phyloP scores from a whole-genome alignment of 1,140 invertebrate species.

The Mercenaria mercenaria region DNA sequence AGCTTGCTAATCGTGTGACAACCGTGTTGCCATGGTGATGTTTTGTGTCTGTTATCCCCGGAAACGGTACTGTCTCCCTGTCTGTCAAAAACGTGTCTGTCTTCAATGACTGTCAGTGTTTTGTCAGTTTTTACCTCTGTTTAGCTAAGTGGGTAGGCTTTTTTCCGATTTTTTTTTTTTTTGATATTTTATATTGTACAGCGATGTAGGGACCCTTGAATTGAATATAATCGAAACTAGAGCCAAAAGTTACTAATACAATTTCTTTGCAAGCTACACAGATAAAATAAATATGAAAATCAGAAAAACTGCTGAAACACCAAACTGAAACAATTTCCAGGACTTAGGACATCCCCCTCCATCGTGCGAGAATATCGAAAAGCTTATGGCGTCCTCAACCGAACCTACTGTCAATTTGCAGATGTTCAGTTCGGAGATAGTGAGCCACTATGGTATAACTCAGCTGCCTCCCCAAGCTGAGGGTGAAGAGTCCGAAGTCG shows the following conservation, averaged over 20 bases:
- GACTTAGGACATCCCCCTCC: conserved; percentile 54
- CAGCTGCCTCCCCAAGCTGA: conserved; percentile 84
- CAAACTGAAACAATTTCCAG: conserved; percentile 54
- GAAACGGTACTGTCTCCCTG: background rate
- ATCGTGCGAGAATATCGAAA: conserved; percentile 54
- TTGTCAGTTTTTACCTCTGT: conserved; percentile 31
- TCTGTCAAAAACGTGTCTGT: conserved; percentile 11
- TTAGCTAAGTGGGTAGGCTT: conserved; percentile 9
- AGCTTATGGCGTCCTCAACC: conserved; percentile 47
- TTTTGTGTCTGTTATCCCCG: conserved; percentile 35
- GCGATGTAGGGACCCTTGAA: background rate
- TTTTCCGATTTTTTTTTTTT: background rate
- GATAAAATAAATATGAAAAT: background rate
- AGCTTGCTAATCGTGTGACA: conserved; percentile 20
- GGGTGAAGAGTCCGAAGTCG: conserved; percentile 76
- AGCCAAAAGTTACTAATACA: conserved; percentile 6
- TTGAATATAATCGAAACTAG: background rate
- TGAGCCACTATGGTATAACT: conserved; percentile 93
- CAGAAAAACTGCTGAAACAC: conserved; percentile 14
- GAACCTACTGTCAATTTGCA: conserved; percentile 86
- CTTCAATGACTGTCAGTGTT: background rate
- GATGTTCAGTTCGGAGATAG: conserved; percentile 97
- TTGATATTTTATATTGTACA: conserved; percentile 33
- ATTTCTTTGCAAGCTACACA: conserved; percentile 21
- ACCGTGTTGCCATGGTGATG: conserved; percentile 21